Base-by-base conservation (phyloP, 2,113 vertebrate genomes). In the Xenopus borealis region DNA sequence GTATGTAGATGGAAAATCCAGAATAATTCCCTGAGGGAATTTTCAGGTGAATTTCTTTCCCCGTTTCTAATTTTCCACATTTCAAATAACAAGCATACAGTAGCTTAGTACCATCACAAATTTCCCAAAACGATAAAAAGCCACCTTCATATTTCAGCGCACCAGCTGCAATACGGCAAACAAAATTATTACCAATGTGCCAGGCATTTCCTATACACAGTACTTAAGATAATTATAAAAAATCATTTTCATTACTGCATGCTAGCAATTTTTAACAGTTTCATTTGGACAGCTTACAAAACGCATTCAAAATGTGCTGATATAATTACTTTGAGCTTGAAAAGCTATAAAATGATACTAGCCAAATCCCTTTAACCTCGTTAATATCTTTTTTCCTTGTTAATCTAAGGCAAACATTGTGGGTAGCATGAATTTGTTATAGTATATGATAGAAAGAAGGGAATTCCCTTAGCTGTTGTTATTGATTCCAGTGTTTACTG, bases 401-500 rank as follows among this genome's bases (percentile, higher is more conserved):
- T 90, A 89, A 90, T 89, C 89, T 90, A 91, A 91, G 80, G 88
- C 83, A 93, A 93, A 93, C 81, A 87, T 82, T 87, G 88, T 89
- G 88, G 84, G 82, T 78, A 83, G 79, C 3, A 0, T 69, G 63
- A 86, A 85, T 88, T 88, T 88, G 84, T 88, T 89, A 82, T 20
- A 79, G 82, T 86, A 90, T 91, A 90, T 75, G 79, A 83, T 87
- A 90, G 89, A 91, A 88, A 86, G 50, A 87, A 87, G 83, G 88
- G 88, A 94, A 97, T 93, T 94, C 95, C 94, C 94, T 84, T 85
- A 96, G 92, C 94, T 93, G 95, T 96, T 97, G 93, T 98, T 97
- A 96, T 93, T 97, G 94, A 98, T 97, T 96, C 90, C 91, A 89
- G 88, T 94, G 87, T 95, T 96, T 95, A 94, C 90, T 66, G 79